Percentiles rank a stretch among this genome's conserved stretches.
These are phyloP conservation scores for Hippocampus comes DNA, from an alignment of 2,113 vertebrate genomes.

Conservation along the genomic window DNA sequence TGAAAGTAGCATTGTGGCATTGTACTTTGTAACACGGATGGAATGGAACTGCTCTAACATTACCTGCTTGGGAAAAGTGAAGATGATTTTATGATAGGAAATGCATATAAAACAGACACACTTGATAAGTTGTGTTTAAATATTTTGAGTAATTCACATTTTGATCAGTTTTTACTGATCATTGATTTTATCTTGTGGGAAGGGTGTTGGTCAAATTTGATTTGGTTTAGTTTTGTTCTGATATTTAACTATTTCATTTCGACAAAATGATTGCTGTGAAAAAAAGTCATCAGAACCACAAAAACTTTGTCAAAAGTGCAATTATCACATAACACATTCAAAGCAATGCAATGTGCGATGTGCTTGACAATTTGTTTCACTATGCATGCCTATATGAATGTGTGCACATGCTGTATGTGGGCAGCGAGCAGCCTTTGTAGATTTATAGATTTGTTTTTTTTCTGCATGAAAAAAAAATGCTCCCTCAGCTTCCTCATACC, in stretches of 20 bases:
- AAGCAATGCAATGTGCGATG: too few species aligned
- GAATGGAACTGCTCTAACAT: constrained; percentile 27
- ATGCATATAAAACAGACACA: neutral
- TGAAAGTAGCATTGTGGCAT: constrained; percentile 37
- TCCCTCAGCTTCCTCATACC: constrained; percentile 15
- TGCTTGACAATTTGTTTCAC: neutral
- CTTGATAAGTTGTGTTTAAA: neutral
- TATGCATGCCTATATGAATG: neutral
- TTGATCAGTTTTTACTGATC: neutral
- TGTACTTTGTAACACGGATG: constrained; percentile 30
- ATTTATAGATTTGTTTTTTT: too few species aligned
- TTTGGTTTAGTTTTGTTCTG: too few species aligned
- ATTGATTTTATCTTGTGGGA: too few species aligned
- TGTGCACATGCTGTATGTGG: too few species aligned
- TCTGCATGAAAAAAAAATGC: neutral
- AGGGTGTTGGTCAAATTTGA: too few species aligned
- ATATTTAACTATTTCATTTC: too few species aligned
- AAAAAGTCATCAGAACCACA: too few species aligned
- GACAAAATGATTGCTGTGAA: too few species aligned
- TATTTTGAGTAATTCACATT: neutral
- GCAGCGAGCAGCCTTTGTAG: too few species aligned
- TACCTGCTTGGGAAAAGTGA: neutral
- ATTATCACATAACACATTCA: neutral
- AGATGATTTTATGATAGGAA: neutral
- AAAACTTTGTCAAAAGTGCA: too few species aligned